These are phyloP conservation scores for Entomobrya multifasciata DNA, from an alignment of 2,888 invertebrate species.

Conservation along the genomic window DNA sequence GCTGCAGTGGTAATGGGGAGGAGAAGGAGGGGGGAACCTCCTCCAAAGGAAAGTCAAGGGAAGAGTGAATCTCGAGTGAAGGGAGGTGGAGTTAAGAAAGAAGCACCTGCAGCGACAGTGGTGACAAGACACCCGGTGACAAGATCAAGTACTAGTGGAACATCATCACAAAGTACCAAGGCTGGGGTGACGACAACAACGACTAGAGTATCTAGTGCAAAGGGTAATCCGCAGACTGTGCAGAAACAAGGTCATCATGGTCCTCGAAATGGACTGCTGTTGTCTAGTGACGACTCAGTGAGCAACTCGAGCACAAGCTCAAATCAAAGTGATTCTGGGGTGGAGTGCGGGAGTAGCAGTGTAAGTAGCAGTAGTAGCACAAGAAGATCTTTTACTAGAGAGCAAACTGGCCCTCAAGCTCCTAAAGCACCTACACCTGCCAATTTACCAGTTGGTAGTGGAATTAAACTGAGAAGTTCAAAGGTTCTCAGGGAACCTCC, in stretches of 20 bases:
- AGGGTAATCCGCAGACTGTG: too few relatives aligned
- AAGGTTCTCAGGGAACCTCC: slow-evolving; percentile 45
- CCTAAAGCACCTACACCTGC: background rate
- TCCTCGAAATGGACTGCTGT: slow-evolving; percentile 28
- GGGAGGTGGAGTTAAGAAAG: too few relatives aligned
- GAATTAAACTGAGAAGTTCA: slow-evolving; percentile 48
- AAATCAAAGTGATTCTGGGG: slow-evolving; percentile 79
- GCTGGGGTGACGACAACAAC: slow-evolving; percentile 51
- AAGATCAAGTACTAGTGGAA: slow-evolving; percentile 37
- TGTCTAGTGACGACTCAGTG: slow-evolving; percentile 76
- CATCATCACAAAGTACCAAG: too few relatives aligned
- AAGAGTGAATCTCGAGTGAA: background rate
- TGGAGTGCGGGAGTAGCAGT: slow-evolving; percentile 77
- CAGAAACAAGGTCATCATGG: background rate
- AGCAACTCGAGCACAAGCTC: slow-evolving; percentile 78
- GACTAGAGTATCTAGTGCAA: too few relatives aligned
- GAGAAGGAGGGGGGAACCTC: background rate
- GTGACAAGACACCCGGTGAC: slow-evolving; percentile 36
- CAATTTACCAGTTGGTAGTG: background rate
- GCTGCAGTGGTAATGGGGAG: background rate
- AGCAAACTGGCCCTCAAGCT: background rate
- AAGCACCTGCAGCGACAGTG: background rate
- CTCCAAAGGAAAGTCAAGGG: too few relatives aligned
- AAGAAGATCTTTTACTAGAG: slow-evolving; percentile 48
- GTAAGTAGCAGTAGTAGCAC: slow-evolving; percentile 75